Evolutionary conservation across 2,113 vertebrate species (phyloP).

Genomic region (Symphodus melops): DNA sequence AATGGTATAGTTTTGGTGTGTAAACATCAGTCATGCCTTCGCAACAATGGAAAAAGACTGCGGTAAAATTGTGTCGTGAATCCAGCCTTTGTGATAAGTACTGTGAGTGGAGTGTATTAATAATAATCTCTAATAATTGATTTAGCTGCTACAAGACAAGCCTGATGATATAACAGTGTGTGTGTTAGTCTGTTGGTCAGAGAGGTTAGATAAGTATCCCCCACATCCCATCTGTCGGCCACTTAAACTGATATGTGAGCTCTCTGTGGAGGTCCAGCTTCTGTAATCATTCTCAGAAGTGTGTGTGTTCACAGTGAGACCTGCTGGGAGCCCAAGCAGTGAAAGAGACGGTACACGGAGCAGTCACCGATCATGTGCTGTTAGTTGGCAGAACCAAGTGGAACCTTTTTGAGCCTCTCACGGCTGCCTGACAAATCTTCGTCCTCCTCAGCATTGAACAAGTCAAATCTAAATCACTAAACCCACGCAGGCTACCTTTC

Average conservation of each 20-base stretch:
- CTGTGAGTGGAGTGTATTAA: too few relatives aligned
- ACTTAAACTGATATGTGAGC: background rate
- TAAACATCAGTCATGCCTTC: too few relatives aligned
- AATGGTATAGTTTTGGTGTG: too few relatives aligned
- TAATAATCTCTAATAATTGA: background rate
- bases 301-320: slow-evolving; percentile 15
- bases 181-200: slow-evolving; percentile 3
- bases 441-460: slow-evolving; percentile 1
- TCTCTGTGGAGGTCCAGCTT: background rate
- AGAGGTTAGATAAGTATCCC: slow-evolving; percentile 16
- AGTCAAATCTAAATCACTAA: background rate
- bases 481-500: background rate
- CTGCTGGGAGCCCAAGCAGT: background rate
- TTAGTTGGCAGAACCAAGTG: slow-evolving; percentile 54
- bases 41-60: too few relatives aligned
- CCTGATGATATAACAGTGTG: background rate
- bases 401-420: slow-evolving; percentile 54
- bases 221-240: slow-evolving; percentile 29
- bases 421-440: background rate
- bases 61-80: too few relatives aligned
- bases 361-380: slow-evolving; percentile 60
- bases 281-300: slow-evolving; percentile 28
- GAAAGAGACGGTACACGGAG: slow-evolving; percentile 33
- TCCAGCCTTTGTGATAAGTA: too few relatives aligned
- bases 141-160: background rate